Evolutionary conservation across 2,888 invertebrate species (phyloP), one percentile per base, ranked within the genome.

Genomic region (Germaria angustata): DNA sequence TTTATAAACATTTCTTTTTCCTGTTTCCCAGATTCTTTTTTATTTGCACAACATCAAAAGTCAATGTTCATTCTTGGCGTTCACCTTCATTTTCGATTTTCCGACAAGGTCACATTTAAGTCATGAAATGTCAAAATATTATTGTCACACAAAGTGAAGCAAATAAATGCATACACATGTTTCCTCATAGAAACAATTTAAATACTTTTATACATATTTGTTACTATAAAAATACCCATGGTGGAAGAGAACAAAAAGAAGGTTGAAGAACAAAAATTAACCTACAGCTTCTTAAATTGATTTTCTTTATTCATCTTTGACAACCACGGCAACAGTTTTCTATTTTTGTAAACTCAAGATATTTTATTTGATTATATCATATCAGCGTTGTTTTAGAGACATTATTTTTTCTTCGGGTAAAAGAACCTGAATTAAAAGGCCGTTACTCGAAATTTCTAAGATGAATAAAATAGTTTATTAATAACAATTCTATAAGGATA

Each of bases 121-220:
- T 51, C 72, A 63, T 59, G 44, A 73, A 53, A 69, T 79, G 82
- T 82, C 82, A 82, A 75, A 82, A 82, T 82, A 82, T n/a, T n/a
- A n/a, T 66, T 82, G 75, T 82, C 75, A 71, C 69, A 51, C 59
- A 44, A 59, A 71, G 20, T 65, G 49, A 57, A 34, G 59, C 34
- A 51, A 49, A 71, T 34, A 66, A 49, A 17, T 55, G 5, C n/a
- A 44, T 8, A 61, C 59, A 72, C 49, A 44, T 46, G 22, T 68
- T 32, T 32, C 7, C 7, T 22, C 24, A 34, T 22, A 1, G 24
- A 20, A 46, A 20, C 32, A n/a, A 69, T 20, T 8, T 32, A n/a
- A n/a, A n/a, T n/a, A n/a, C n/a, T n/a, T 34, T 57, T 53, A 36
- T 41, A 34, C 20, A 68, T 63, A 53, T 39, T 44, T 28, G 28